Evolutionary conservation across 2,797 vertebrate species (phyloP), one percentile per base, ranked within the genome.

Genomic region (Acanthurus tractus): DNA sequence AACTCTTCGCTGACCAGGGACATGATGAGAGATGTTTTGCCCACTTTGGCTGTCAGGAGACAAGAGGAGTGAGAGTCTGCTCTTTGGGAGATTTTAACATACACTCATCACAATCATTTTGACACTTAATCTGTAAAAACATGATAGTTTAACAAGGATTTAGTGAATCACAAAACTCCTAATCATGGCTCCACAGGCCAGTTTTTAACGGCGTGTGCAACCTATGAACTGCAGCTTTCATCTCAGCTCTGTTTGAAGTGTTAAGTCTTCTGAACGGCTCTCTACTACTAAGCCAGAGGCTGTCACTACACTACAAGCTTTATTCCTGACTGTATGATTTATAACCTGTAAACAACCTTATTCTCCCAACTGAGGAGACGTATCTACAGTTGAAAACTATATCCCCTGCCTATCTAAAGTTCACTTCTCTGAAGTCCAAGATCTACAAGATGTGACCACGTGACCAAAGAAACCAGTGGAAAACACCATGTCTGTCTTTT

Each of bases 1-100:
- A 99, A 99, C 92, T 99, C 98, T 94, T 99, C 98, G 84, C 97
- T 98, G 94, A 99, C 97, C 92, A 99, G 95, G 44, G 97, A 98
- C 97, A 99, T 98, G 92, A 99, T 98, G 78, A 99, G 95, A 48
- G 98, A 99, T 0, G 98, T 99, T 95, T 99, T 99, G 87, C 98
- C 97, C 93, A 99, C 98, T 93, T 97, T 97, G 94, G 97, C 98
- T 99, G 95, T 83, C 74, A 86, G 63, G 2, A 56, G 23, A 62
- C 3, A 50, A 7, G 12, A 48, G 22, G 12, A 49, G 14, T 18
- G 11, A 59, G 20, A 59, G 57, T 15, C 40, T 11, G 14, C 13
- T 45, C 7, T 29, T 23, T 0, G 3, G 52, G n/a, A 8, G n/a
- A 12, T 29, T 8, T 61, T n/a, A 18, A 2, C 40, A 55, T 8